These are phyloP conservation scores for Coreoperca whiteheadi DNA, from an alignment of 2,113 vertebrate genomes.

Conservation along the genomic window DNA sequence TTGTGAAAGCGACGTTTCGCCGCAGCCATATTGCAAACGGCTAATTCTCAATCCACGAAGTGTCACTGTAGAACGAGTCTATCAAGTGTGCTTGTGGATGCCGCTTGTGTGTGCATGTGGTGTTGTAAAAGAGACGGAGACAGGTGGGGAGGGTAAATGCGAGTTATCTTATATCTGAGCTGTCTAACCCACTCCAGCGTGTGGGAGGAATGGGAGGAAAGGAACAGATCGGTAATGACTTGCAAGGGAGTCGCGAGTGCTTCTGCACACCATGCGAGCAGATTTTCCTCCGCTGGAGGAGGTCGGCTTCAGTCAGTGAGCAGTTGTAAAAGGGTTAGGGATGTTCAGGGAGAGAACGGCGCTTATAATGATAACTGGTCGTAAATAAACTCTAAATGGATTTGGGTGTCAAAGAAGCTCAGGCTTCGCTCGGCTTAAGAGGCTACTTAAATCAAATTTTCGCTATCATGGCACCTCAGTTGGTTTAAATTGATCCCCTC, in stretches of 20 bases:
- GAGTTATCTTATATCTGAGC: constrained; percentile 30
- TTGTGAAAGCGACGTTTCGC: not conserved
- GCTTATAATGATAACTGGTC: constrained; percentile 18
- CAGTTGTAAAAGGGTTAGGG: constrained; percentile 38
- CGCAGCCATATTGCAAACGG: not conserved
- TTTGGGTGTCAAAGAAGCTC: constrained; percentile 40
- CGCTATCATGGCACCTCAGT: not conserved
- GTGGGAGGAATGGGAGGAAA: constrained; percentile 50
- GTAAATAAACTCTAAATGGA: constrained; percentile 48
- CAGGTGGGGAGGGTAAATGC: constrained; percentile 50
- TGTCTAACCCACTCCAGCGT: constrained; percentile 33
- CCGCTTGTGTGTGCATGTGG: not conserved
- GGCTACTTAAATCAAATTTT: constrained; percentile 38
- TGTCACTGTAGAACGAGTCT: constrained; percentile 23
- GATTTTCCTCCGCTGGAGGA: constrained; percentile 51
- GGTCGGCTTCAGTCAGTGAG: constrained; percentile 26
- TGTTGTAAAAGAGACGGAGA: constrained; percentile 22
- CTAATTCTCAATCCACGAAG: constrained; percentile 27
- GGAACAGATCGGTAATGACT: constrained; percentile 70
- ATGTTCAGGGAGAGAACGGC: constrained; percentile 38
- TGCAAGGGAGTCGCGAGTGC: constrained; percentile 48
- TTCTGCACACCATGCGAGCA: constrained; percentile 37
- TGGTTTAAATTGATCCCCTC: constrained; percentile 24
- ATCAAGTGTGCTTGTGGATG: constrained; percentile 17
- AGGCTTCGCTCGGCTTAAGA: constrained; percentile 34